Base-by-base conservation (phyloP, 92 coral and sea anemone genomes). In the Epizoanthus ramosus region DNA sequence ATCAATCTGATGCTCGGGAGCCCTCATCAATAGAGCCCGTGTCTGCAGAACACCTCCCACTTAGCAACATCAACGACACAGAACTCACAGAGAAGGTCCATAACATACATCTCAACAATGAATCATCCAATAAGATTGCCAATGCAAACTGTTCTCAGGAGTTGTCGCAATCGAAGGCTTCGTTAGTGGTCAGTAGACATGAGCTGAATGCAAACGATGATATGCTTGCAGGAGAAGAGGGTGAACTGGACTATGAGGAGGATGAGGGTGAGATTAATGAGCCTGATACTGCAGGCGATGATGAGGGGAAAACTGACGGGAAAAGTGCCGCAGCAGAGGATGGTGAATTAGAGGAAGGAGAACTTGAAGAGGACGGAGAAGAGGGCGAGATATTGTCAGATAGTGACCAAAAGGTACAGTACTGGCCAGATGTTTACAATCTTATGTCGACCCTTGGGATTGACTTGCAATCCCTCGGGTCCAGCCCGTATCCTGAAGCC, bases 261-360 rank as follows among this genome's bases (percentile, higher is more conserved):
- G 81, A 75, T 6, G 81, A 75, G 14, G 81, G 81, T 6, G 81
- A 75, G 53, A 75, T 75, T 17, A 35, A 33, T n/a, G 81, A 75
- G 15, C 45, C 81, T 2, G 81, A 57, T n/a, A 67, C 13, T 23
- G 23, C 56, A 10, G 68, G 68, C n/a, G 69, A 47, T 47, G 54
- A 47, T 47, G 54, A 47, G 54, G 54, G 54, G 54, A 47, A 47
- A 15, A 8, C 14, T 8, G 54, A 59, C 59, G 54, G 68, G 6
- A 75, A 75, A 53, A 67, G 69, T 10, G 21, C 15, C 3, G 31
- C 41, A 58, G 68, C 12, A 13, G 81, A 75, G 41, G 81, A 75
- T 23, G 57, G 81, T 3, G 81, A 75, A 63, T 19, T 75, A 31
- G 81, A 75, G 56, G 81, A 75, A 33, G 81, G 81, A 59, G 81